These are phyloP conservation scores for Branchinecta lynchi DNA, from an alignment of 1,140 invertebrate species.

Conservation along the genomic window DNA sequence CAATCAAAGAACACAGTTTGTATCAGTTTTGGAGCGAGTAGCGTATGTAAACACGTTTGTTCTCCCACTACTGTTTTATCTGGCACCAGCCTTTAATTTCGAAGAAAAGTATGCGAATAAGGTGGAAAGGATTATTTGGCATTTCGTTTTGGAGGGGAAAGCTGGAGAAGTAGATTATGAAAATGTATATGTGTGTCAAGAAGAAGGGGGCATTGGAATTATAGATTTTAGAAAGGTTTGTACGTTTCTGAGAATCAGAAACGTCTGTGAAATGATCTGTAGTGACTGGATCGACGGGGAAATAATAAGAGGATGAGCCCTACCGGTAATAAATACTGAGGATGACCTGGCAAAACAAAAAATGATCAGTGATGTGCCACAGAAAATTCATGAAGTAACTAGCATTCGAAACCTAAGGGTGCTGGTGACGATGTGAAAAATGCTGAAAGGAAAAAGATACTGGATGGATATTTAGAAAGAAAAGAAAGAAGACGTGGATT, in stretches of 20 bases:
- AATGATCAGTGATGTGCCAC: slow-evolving; percentile 6
- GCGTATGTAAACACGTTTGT: no score
- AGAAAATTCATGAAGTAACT: slow-evolving; percentile 2
- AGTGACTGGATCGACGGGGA: no score
- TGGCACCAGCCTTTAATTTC: no score
- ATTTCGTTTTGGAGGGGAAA: not conserved
- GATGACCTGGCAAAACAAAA: not conserved
- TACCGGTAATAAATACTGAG: slow-evolving; percentile 9
- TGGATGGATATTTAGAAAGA: slow-evolving; percentile 10
- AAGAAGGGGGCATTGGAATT: not conserved
- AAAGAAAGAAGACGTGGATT: not conserved
- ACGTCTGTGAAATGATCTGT: no score
- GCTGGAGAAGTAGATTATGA: not conserved
- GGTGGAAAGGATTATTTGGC: no score
- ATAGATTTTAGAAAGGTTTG: not conserved
- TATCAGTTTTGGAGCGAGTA: no score
- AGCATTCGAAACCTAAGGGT: slow-evolving; percentile 1
- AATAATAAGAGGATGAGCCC: slow-evolving; percentile 9
- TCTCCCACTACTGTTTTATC: no score
- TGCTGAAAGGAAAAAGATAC: slow-evolving; percentile 6
- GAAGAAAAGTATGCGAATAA: no score
- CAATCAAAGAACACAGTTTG: slow-evolving; percentile 2
- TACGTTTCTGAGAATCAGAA: slow-evolving; percentile 2
- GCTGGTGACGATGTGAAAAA: not conserved
- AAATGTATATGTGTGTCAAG: slow-evolving; percentile 5